Base-by-base conservation (phyloP, 1,140 invertebrate species). In the Drosophila saltans region DNA sequence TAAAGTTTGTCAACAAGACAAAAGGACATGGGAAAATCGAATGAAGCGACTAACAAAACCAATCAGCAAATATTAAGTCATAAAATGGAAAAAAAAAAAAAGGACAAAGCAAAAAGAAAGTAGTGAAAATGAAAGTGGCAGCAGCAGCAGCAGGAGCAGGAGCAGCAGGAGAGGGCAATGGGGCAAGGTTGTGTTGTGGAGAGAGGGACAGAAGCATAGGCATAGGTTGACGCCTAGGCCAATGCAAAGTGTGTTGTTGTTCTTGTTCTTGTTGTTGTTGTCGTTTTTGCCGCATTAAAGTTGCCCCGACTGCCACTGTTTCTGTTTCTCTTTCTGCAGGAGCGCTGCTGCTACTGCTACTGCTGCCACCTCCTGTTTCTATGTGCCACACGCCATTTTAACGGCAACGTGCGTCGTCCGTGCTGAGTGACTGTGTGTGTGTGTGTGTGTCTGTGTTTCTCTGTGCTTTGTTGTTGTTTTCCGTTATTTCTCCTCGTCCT, bases 401-500 rank as follows among this genome's bases (percentile, higher is more conserved):
- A 68, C 68, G 72, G 66, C 75, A 81, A 66, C 72, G 75, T 81
- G 69, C 67, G 60, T 24, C 39, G 63, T 56, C 48, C 39, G 56
- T 39, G 39, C 36, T 68, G 9, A 58, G 26, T 39, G 21, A 28
- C 3, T 24, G 43, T 55, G n/a, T 60, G 41, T 72, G 36, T 33
- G 39, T 64, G 45, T 72, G 55, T 66, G 74, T 69, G 56, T n/a
- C 21, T 9, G 24, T 8, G 57, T 39, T 16, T 59, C 67, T 55
- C 71, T 75, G 64, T 64, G 66, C 79, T 65, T 30, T 70, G 45
- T 61, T 69, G 57, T 80, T 62, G 67, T 71, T 75, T 74, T 70
- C 28, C 28, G 60, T 73, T 73, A 64, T 69, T 52, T 40, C 62
- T 63, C 59, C 33, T 16, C 28, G 16, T 58, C 61, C 62, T 55